phyloP scores from a whole-genome alignment of 2,888 invertebrate species.

The Trachelus iudaicus region DNA sequence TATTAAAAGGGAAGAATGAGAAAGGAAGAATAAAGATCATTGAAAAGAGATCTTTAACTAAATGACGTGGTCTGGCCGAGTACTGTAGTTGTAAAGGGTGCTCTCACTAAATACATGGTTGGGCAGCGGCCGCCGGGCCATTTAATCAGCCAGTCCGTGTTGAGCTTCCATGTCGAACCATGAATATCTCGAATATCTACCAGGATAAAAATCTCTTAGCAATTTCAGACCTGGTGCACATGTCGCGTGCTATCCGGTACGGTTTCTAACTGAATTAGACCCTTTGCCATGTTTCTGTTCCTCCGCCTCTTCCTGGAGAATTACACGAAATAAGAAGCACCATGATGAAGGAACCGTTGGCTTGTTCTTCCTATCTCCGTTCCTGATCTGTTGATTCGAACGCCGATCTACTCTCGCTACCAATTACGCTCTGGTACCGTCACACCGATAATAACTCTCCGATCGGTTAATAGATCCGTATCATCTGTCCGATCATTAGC shows the following conservation, averaged over 20 bases:
- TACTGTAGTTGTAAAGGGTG: neutral
- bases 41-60: neutral
- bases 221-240: slow-evolving; percentile 63
- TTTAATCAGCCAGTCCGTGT: slow-evolving; percentile 41
- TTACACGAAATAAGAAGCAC: slow-evolving; percentile 36
- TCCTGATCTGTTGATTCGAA: slow-evolving; percentile 6
- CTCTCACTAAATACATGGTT: slow-evolving; percentile 41
- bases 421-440: slow-evolving; percentile 21
- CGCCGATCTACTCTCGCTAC: slow-evolving; percentile 25
- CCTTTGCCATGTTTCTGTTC: neutral
- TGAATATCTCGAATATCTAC: slow-evolving; percentile 59
- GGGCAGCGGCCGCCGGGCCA: slow-evolving; percentile 42
- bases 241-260: slow-evolving; percentile 55
- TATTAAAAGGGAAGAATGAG: neutral
- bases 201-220: slow-evolving; percentile 59
- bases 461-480: neutral
- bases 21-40: neutral
- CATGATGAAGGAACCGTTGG: slow-evolving; percentile 2
- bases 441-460: neutral
- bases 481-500: neutral
- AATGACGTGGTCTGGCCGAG: neutral
- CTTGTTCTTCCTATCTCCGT: neutral
- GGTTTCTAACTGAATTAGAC: slow-evolving; percentile 32
- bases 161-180: slow-evolving; percentile 47
- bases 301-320: slow-evolving; percentile 23